Conservation (phyloP, 2,797 vertebrate genomes). For the Argentina silus region DNA sequence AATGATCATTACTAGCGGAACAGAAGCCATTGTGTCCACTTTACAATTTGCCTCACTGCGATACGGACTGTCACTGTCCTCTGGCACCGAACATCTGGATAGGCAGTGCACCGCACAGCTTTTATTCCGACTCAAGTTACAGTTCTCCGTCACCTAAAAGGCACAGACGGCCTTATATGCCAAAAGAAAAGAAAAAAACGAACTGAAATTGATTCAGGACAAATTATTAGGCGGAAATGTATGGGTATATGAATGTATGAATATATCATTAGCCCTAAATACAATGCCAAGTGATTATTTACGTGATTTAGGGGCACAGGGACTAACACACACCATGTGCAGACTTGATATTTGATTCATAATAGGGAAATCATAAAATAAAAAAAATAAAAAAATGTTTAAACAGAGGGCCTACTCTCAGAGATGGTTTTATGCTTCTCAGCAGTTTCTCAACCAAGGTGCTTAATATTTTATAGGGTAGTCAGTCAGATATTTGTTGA, state of each 20-base stretch:
- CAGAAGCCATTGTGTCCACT: conserved; percentile 70
- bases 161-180: conserved; percentile 51
- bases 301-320: too few relatives aligned
- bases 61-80: conserved; percentile 25
- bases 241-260: too few relatives aligned
- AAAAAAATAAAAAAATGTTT: too few relatives aligned
- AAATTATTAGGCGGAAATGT: too few relatives aligned
- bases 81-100: conserved; percentile 49
- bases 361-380: too few relatives aligned
- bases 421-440: not conserved
- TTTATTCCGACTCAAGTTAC: conserved; percentile 67
- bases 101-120: conserved; percentile 48
- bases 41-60: not conserved
- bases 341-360: too few relatives aligned
- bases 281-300: too few relatives aligned
- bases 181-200: too few relatives aligned
- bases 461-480: not conserved
- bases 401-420: not conserved
- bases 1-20: conserved; percentile 74
- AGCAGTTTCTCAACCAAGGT: not conserved
- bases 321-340: too few relatives aligned
- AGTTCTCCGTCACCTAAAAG: conserved; percentile 61
- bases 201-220: too few relatives aligned
- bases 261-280: too few relatives aligned
- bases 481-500: not conserved